phyloP scores from a whole-genome alignment of 2,113 vertebrate species.

The Oncorhynchus nerka region DNA sequence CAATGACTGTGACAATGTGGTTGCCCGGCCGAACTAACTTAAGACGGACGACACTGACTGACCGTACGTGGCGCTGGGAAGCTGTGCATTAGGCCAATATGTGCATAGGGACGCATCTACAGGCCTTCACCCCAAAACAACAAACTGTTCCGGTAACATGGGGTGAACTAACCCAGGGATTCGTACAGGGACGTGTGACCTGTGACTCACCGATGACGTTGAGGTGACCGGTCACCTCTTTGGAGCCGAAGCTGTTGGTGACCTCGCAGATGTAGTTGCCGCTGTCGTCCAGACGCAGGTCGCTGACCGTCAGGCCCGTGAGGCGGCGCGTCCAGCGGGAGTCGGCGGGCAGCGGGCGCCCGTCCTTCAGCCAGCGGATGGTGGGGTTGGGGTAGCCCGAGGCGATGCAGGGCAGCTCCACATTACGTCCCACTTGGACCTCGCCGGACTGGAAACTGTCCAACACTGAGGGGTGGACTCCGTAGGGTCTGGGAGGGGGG shows the following conservation, averaged over 20 bases:
- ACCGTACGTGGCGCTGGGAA: too few species aligned
- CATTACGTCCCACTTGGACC: slow-evolving; percentile 80
- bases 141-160: too few species aligned
- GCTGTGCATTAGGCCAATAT: too few species aligned
- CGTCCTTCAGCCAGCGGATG: slow-evolving; percentile 94
- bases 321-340: slow-evolving; percentile 89
- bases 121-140: too few species aligned
- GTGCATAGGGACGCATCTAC: too few species aligned
- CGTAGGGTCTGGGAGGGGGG: slow-evolving; percentile 79
- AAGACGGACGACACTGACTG: too few species aligned
- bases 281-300: slow-evolving; percentile 90
- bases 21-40: too few species aligned
- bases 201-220: slow-evolving; percentile 83
- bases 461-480: slow-evolving; percentile 90
- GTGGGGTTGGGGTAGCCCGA: slow-evolving; percentile 94
- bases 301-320: slow-evolving; percentile 89
- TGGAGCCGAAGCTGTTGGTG: slow-evolving; percentile 96
- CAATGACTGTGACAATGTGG: too few species aligned
- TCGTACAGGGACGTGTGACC: too few species aligned
- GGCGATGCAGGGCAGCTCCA: slow-evolving; percentile 93
- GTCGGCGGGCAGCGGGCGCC: slow-evolving; percentile 87
- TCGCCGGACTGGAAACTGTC: slow-evolving; percentile 94
- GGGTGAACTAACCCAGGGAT: too few species aligned
- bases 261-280: slow-evolving; percentile 98
- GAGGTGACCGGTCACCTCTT: slow-evolving; percentile 91